These are phyloP conservation scores for Coracopsis vasa DNA, from an alignment of 2,113 vertebrate genomes.

Conservation along the genomic window DNA sequence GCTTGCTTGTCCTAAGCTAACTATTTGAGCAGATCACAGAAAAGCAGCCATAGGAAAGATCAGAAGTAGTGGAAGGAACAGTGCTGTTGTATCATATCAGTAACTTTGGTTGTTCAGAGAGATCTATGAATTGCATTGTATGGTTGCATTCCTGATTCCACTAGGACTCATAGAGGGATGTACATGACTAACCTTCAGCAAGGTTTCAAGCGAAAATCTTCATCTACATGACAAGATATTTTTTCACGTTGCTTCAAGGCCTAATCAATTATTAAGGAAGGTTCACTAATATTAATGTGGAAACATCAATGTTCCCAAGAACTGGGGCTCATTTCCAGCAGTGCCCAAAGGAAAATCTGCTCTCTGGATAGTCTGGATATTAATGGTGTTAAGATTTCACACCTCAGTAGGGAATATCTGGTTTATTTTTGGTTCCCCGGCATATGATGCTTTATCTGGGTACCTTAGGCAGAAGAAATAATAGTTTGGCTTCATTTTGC, in stretches of 20 bases:
- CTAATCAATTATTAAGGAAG: not conserved
- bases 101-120: not conserved
- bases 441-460: not conserved
- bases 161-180: rapidly evolving
- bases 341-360: not conserved
- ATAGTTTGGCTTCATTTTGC: not conserved
- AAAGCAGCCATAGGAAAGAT: not conserved
- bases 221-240: not conserved
- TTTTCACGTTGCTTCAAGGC: not conserved
- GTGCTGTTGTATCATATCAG: not conserved
- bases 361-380: constrained; percentile 14
- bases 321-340: not conserved
- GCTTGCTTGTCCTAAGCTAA: not conserved
- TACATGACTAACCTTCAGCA: not conserved
- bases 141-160: not conserved
- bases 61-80: not conserved
- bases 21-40: not conserved
- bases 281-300: not conserved
- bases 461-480: not conserved
- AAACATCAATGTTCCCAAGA: not conserved
- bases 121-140: not conserved
- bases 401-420: not conserved
- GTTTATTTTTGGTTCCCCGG: constrained; percentile 30
- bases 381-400: not conserved
- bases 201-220: not conserved